Conservation (phyloP, 2,888 invertebrate genomes). For the Drosophila monieri region DNA sequence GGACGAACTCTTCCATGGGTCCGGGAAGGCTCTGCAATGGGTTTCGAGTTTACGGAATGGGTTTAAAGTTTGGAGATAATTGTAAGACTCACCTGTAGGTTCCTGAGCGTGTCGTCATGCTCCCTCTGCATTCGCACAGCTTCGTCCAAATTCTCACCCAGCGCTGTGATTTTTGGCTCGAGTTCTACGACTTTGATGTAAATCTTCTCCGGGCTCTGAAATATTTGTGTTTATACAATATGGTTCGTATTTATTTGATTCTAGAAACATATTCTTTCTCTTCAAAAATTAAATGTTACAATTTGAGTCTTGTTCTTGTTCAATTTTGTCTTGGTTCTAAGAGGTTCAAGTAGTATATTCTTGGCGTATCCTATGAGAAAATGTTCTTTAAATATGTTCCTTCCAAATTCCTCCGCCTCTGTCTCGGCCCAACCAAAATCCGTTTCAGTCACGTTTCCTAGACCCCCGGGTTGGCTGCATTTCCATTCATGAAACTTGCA, state of each 20-base stretch:
- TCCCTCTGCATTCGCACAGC: conserved; percentile 90
- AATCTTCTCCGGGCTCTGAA: conserved; percentile 92
- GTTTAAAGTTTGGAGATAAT: background rate
- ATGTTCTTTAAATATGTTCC: conserved; percentile 8
- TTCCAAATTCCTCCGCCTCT: background rate
- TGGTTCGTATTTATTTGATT: background rate
- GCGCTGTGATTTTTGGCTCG: conserved; percentile 91
- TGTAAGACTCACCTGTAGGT: conserved; percentile 88
- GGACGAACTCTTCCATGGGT: conserved; percentile 93
- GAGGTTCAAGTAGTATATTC: background rate
- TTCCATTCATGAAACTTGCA: conserved; percentile 72
- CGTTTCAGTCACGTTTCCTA: conserved; percentile 42
- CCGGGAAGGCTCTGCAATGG: conserved; percentile 90
- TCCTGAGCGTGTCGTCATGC: conserved; percentile 92
- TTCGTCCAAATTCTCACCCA: conserved; percentile 91
- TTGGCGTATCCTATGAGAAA: background rate
- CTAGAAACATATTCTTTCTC: too few species aligned
- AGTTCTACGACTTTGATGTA: conserved; percentile 94
- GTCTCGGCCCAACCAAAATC: conserved; percentile 18
- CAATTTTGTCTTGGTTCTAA: too few species aligned
- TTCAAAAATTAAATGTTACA: too few species aligned
- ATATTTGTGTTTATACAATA: conserved; percentile 7
- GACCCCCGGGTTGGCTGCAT: conserved; percentile 36
- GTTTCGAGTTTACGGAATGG: background rate
- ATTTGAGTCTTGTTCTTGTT: too few species aligned